A percentile compares a stretch with the other conserved stretches of the same genome.
phyloP scores from a whole-genome alignment of 2,888 invertebrate species.

The Latheticus oryzae region DNA sequence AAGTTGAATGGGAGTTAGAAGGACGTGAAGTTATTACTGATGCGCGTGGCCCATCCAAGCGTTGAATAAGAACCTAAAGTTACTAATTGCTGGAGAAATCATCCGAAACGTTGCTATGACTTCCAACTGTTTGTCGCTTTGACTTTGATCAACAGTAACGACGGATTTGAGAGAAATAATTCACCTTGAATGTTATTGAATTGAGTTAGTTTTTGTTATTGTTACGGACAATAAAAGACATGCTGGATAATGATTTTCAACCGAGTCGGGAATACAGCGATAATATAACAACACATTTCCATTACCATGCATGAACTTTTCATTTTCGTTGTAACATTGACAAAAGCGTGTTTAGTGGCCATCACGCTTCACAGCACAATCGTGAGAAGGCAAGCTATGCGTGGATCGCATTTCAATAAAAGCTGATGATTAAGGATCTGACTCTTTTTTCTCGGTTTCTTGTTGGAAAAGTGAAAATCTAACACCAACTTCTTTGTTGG shows the following conservation, averaged over 20 bases:
- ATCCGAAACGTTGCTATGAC: slow-evolving; percentile 36
- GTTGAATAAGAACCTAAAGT: slow-evolving; percentile 29
- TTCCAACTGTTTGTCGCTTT: slow-evolving; percentile 20
- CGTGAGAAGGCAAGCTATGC: slow-evolving; percentile 51
- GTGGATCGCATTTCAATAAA: slow-evolving; percentile 36
- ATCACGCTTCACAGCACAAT: slow-evolving; percentile 54
- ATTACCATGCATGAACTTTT: slow-evolving; percentile 43
- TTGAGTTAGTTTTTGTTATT: slow-evolving; percentile 12
- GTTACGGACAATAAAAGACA: slow-evolving; percentile 24
- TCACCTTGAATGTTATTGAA: slow-evolving; percentile 38
- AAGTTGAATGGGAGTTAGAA: too few relatives aligned
- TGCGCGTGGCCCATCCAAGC: slow-evolving; percentile 31
- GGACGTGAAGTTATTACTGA: too few relatives aligned
- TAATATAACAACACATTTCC: slow-evolving; percentile 7
- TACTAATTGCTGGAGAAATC: slow-evolving; percentile 14
- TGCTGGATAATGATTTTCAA: slow-evolving; percentile 27
- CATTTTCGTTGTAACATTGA: slow-evolving; percentile 45
- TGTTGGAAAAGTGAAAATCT: slow-evolving; percentile 1
- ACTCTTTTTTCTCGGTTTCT: slow-evolving; percentile 3
- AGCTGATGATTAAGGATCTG: too few relatives aligned
- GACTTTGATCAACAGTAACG: slow-evolving; percentile 9
- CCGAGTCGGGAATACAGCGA: slow-evolving; percentile 19
- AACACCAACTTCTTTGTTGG: not conserved
- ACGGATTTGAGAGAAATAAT: slow-evolving; percentile 23
- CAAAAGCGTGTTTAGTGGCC: slow-evolving; percentile 48